phyloP scores from a whole-genome alignment of 2,113 vertebrate genomes.

The Reinhardtius hippoglossoides region DNA sequence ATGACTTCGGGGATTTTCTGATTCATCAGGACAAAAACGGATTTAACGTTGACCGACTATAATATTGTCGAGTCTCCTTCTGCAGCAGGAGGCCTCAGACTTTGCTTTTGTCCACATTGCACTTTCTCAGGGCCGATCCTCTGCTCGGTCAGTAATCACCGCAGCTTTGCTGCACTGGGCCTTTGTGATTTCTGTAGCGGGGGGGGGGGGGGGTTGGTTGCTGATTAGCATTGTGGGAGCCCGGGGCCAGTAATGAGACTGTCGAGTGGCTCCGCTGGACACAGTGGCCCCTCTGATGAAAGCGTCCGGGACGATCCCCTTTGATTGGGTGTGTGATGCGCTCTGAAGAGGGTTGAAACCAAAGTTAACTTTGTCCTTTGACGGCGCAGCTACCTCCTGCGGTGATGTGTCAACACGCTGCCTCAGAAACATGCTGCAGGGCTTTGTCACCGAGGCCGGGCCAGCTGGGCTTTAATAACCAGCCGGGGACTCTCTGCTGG shows the following conservation, averaged over 20 bases:
- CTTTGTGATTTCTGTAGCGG: conserved; percentile 42
- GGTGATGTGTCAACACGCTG: conserved; percentile 69
- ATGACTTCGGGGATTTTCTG: no score
- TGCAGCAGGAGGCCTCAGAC: conserved; percentile 18
- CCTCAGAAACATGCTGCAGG: conserved; percentile 73
- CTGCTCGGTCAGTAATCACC: conserved; percentile 53
- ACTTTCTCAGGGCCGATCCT: conserved; percentile 57
- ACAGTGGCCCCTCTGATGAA: conserved; percentile 58
- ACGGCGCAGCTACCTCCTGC: conserved; percentile 66
- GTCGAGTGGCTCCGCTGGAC: conserved; percentile 64
- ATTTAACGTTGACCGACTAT: background rate
- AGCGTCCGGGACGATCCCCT: conserved; percentile 58
- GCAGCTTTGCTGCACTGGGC: conserved; percentile 42
- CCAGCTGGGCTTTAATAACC: conserved; percentile 72
- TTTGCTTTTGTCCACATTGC: conserved; percentile 59
- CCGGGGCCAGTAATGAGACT: conserved; percentile 63
- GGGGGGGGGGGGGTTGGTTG: conserved; percentile 6
- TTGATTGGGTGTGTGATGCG: conserved; percentile 64
- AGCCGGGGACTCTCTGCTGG: conserved; percentile 47
- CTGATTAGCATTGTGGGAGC: conserved; percentile 66
- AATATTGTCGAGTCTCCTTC: conserved; percentile 42
- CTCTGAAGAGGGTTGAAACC: conserved; percentile 72
- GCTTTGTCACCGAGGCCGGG: conserved; percentile 79
- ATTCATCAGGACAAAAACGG: no score
- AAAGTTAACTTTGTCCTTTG: conserved; percentile 84